Evolutionary conservation across 1,140 invertebrate genomes (phyloP).

Genomic region (Cotesia glomerata): DNA sequence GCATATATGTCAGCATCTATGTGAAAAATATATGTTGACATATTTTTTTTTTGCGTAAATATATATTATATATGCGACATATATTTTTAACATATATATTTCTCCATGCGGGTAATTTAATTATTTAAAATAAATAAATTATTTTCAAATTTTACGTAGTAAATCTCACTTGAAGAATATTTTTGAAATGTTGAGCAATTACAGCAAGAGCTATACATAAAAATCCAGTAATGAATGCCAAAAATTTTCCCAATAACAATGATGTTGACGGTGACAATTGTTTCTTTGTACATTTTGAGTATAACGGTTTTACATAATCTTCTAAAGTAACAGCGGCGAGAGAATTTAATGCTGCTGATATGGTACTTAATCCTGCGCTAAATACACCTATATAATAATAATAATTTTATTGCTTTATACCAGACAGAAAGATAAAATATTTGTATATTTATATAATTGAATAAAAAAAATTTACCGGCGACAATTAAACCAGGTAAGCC

Average conservation of each 20-base stretch:
- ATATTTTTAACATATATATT: no score
- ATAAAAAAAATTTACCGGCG: slow-evolving; percentile 58
- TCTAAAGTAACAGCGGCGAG: slow-evolving; percentile 86
- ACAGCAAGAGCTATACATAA: slow-evolving; percentile 76
- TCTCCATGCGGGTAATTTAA: no score
- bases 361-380: slow-evolving; percentile 83
- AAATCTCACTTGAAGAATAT: slow-evolving; percentile 64
- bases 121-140: slow-evolving; percentile 2
- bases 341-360: slow-evolving; percentile 85
- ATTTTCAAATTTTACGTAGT: neutral
- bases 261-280: slow-evolving; percentile 47
- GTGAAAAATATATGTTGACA: no score
- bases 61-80: no score
- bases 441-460: neutral
- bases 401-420: neutral
- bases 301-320: slow-evolving; percentile 73
- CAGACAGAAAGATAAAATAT: neutral
- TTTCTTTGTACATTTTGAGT: slow-evolving; percentile 30
- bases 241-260: slow-evolving; percentile 65
- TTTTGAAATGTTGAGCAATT: slow-evolving; percentile 74
- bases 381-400: slow-evolving; percentile 69
- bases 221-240: slow-evolving; percentile 73
- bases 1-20: no score
- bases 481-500: slow-evolving; percentile 84
- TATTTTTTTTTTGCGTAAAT: no score